Evolutionary conservation across 1,140 invertebrate genomes (phyloP).

Genomic region (Mycetomoellerius zeteki): DNA sequence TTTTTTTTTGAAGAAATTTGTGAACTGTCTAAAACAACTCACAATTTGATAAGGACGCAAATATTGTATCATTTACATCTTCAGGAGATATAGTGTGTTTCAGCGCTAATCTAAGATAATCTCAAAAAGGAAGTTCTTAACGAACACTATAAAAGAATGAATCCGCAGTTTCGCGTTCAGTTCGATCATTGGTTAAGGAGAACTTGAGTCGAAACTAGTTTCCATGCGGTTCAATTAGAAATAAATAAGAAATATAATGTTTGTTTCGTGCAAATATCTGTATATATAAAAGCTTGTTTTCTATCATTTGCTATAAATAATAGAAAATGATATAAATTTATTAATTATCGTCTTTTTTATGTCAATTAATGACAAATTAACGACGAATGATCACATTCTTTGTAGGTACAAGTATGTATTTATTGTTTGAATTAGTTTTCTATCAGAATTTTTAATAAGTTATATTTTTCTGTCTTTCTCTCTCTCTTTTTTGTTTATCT

Average conservation of each 20-base stretch:
- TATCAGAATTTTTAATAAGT: not conserved
- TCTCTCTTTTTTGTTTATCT: not conserved
- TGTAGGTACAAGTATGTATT: not conserved
- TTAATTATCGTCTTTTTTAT: not conserved
- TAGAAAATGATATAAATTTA: not conserved
- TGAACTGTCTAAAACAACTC: not conserved
- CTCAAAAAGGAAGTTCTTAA: not conserved
- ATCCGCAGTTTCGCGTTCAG: not conserved
- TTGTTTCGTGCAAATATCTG: not conserved
- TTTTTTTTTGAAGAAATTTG: not conserved
- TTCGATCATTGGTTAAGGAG: not conserved
- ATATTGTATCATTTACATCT: not conserved
- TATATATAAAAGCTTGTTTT: no score
- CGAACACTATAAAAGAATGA: slow-evolving; percentile 19
- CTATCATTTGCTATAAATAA: not conserved
- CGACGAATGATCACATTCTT: no score
- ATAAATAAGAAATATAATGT: not conserved
- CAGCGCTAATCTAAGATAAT: not conserved
- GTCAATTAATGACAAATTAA: not conserved
- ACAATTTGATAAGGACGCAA: not conserved
- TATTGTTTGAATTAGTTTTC: slow-evolving; percentile 65
- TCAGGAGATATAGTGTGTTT: no score
- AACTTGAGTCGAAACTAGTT: not conserved
- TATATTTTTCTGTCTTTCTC: slow-evolving; percentile 32
- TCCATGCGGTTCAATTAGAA: not conserved